phyloP scores from a whole-genome alignment of 2,113 vertebrate genomes.

The Acrocephalus kingi region DNA sequence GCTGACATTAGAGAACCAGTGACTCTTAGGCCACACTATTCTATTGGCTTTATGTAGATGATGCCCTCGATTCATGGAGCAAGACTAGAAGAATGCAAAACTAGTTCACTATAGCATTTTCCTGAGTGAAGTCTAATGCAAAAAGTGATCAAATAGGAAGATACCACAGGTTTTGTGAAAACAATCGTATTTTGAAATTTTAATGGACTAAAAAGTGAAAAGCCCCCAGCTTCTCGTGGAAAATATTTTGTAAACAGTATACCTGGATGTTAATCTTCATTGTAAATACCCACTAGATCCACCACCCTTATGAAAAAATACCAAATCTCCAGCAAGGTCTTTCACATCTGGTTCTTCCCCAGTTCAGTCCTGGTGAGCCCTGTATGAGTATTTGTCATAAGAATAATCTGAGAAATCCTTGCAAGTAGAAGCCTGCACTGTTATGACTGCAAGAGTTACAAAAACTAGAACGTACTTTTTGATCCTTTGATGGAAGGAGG shows the following conservation, averaged over 20 bases:
- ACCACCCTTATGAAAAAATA: neutral
- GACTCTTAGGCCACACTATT: neutral
- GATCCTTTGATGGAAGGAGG: neutral
- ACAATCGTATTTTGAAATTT: neutral
- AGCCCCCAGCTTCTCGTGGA: rapidly evolving
- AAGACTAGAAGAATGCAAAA: neutral
- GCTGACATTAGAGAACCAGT: neutral
- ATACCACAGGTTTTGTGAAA: neutral
- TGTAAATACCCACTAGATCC: neutral
- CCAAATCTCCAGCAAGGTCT: neutral
- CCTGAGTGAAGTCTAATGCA: neutral
- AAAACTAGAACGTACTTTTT: neutral
- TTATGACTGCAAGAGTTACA: neutral
- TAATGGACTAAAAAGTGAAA: neutral
- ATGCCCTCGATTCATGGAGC: neutral
- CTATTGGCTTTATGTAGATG: neutral
- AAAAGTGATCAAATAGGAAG: neutral
- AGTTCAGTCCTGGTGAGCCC: neutral
- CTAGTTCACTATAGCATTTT: neutral
- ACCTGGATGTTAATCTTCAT: neutral
- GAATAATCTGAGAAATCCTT: neutral
- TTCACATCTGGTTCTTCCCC: neutral
- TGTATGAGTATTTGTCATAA: neutral
- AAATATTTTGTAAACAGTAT: neutral
- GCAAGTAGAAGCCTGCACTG: neutral